phyloP scores from a whole-genome alignment of 2,888 invertebrate species.

The Teleiodes luculella region DNA sequence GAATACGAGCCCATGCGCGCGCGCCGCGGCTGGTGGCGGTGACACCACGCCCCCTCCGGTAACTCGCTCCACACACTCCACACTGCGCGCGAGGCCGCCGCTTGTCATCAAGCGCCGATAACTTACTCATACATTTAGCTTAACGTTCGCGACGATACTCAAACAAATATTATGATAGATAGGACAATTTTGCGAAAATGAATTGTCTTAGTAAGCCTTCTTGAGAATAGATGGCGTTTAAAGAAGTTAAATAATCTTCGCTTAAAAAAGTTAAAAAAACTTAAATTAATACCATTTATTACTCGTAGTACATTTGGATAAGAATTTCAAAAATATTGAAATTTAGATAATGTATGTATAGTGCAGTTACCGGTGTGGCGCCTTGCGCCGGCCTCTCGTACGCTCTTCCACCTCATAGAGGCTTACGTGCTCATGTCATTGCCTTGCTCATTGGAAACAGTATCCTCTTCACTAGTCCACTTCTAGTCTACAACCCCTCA shows the following conservation, averaged over 20 bases:
- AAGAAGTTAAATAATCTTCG: too few relatives aligned
- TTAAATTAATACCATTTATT: too few relatives aligned
- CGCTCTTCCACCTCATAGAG: slow-evolving; percentile 47
- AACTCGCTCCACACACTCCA: slow-evolving; percentile 26
- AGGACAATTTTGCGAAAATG: too few relatives aligned
- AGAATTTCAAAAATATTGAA: too few relatives aligned
- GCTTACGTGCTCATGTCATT: slow-evolving; percentile 31
- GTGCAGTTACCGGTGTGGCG: slow-evolving; percentile 18
- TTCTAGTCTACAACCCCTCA: slow-evolving; percentile 4
- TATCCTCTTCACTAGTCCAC: background rate
- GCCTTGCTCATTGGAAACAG: slow-evolving; percentile 18
- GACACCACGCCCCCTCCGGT: slow-evolving; percentile 59
- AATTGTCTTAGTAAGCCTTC: too few relatives aligned
- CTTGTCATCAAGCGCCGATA: background rate
- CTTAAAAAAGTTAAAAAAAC: too few relatives aligned
- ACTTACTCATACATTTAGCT: background rate
- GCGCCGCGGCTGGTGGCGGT: slow-evolving; percentile 58
- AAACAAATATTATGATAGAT: too few relatives aligned
- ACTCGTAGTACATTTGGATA: too few relatives aligned
- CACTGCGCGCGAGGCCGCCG: background rate
- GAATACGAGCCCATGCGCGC: slow-evolving; percentile 63
- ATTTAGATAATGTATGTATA: background rate
- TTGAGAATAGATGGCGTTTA: too few relatives aligned
- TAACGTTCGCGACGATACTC: too few relatives aligned
- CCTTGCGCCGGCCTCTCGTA: slow-evolving; percentile 20